These are phyloP conservation scores for Graphium colonna DNA, from an alignment of 2,888 invertebrate genomes.

Conservation along the genomic window DNA sequence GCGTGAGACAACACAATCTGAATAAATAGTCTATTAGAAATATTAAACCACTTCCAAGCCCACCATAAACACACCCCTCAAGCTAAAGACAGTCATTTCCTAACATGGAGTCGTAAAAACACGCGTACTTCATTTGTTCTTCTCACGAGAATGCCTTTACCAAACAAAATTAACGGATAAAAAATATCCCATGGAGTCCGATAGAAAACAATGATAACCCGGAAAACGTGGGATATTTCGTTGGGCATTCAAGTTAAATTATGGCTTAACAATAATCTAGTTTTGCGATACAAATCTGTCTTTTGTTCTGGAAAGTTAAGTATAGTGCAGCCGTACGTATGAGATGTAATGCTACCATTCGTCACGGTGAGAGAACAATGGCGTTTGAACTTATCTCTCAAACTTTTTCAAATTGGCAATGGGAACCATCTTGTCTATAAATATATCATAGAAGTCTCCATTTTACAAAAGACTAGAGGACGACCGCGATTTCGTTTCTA, in stretches of 20 bases:
- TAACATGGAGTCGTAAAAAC: slow-evolving; percentile 19
- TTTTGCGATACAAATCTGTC: slow-evolving; percentile 30
- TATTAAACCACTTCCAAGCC: slow-evolving; percentile 6
- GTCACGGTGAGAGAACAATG: neutral
- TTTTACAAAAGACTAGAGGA: neutral
- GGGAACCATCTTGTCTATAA: neutral
- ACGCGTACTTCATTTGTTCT: slow-evolving; percentile 13
- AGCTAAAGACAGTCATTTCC: slow-evolving; percentile 15
- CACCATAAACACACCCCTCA: slow-evolving; percentile 9
- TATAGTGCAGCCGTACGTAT: slow-evolving; percentile 16
- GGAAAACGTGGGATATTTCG: slow-evolving; percentile 24
- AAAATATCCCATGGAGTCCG: slow-evolving; percentile 25
- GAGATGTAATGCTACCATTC: neutral
- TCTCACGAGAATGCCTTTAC: slow-evolving; percentile 22
- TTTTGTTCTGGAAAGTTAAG: slow-evolving; percentile 18
- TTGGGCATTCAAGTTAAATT: slow-evolving; percentile 30
- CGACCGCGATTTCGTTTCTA: too few species aligned
- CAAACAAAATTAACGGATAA: slow-evolving; percentile 24
- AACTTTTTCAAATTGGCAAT: neutral
- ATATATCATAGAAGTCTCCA: neutral
- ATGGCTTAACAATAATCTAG: slow-evolving; percentile 38
- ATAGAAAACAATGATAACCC: slow-evolving; percentile 26
- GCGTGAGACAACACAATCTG: neutral
- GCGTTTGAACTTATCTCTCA: neutral
- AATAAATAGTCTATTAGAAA: slow-evolving; percentile 7